Conservation (phyloP, 1,140 invertebrate genomes). For the Eupristina koningsbergeri region DNA sequence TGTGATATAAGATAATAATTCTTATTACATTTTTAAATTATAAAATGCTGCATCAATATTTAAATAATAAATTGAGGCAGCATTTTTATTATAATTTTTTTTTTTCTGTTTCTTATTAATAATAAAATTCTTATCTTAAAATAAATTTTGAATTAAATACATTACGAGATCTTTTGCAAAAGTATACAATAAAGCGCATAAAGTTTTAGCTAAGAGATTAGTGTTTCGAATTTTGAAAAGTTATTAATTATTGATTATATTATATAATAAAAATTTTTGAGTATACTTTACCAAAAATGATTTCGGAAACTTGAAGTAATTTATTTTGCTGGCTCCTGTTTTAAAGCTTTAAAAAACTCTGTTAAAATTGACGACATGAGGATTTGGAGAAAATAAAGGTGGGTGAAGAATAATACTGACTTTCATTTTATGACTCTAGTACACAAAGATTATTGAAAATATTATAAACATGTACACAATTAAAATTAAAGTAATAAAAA, state of each 20-base stretch:
- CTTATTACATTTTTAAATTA: constrained; percentile 25
- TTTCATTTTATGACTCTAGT: constrained; percentile 59
- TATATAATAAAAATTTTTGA: neutral
- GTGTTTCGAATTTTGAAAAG: neutral
- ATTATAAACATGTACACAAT: constrained; percentile 52
- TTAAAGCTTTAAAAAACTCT: constrained; percentile 48
- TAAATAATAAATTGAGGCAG: constrained; percentile 15
- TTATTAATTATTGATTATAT: neutral
- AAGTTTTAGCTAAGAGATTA: neutral
- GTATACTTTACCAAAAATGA: constrained; percentile 43
- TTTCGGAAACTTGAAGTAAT: constrained; percentile 36
- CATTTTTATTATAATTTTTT: constrained; percentile 41
- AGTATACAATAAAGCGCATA: constrained; percentile 21
- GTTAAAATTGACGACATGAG: constrained; percentile 46
- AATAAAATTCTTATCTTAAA: constrained; percentile 25
- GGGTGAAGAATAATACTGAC: constrained; percentile 69
- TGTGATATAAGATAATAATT: constrained; percentile 3
- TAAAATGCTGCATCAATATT: constrained; percentile 34
- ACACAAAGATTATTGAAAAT: constrained; percentile 51
- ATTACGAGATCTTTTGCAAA: constrained; percentile 43
- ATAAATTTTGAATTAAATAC: constrained; percentile 25
- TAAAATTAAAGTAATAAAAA: constrained; percentile 30
- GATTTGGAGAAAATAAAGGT: constrained; percentile 68
- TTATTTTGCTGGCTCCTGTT: constrained; percentile 46
- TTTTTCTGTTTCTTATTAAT: constrained; percentile 36